A percentile compares a stretch with the other conserved stretches of the same genome.
Evolutionary conservation across 64 coral and sea anemone genomes (phyloP).

Genomic region (Montipora foliosa): DNA sequence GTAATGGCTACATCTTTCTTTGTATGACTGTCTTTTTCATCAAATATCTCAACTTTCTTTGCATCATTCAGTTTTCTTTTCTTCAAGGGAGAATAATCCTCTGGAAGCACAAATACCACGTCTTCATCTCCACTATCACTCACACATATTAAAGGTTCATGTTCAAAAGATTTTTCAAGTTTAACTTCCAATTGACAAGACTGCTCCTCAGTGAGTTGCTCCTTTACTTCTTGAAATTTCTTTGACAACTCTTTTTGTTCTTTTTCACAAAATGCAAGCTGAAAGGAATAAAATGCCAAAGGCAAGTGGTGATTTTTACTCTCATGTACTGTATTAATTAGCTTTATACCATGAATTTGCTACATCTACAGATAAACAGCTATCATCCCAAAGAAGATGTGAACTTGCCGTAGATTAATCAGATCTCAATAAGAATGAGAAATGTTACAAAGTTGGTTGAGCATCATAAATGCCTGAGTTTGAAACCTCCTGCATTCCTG

Average conservation of each 20-base stretch:
- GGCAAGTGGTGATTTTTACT: too few relatives aligned
- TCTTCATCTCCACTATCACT: conserved; percentile 72
- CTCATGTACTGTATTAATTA: too few relatives aligned
- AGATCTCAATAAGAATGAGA: too few relatives aligned
- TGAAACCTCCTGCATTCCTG: too few relatives aligned
- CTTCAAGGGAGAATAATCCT: conserved; percentile 86
- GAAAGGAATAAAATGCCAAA: not conserved
- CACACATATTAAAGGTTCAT: conserved; percentile 59
- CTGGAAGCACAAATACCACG: conserved; percentile 82
- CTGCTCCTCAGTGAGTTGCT: conserved; percentile 42
- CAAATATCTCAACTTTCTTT: conserved; percentile 29
- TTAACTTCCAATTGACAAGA: conserved; percentile 61
- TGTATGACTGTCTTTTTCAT: not conserved
- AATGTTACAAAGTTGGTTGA: too few relatives aligned
- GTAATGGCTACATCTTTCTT: conserved; percentile 72
- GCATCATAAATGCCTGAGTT: too few relatives aligned
- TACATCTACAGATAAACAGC: not conserved
- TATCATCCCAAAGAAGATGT: too few relatives aligned
- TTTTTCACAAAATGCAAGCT: conserved; percentile 88
- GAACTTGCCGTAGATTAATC: too few relatives aligned
- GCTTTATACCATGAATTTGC: not conserved
- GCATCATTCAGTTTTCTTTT: conserved; percentile 50
- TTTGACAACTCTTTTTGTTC: conserved; percentile 56
- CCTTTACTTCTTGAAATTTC: conserved; percentile 57
- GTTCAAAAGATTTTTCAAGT: conserved; percentile 28